These are phyloP conservation scores for Anhinga rufa DNA, from an alignment of 2,113 vertebrate genomes.

Conservation along the genomic window DNA sequence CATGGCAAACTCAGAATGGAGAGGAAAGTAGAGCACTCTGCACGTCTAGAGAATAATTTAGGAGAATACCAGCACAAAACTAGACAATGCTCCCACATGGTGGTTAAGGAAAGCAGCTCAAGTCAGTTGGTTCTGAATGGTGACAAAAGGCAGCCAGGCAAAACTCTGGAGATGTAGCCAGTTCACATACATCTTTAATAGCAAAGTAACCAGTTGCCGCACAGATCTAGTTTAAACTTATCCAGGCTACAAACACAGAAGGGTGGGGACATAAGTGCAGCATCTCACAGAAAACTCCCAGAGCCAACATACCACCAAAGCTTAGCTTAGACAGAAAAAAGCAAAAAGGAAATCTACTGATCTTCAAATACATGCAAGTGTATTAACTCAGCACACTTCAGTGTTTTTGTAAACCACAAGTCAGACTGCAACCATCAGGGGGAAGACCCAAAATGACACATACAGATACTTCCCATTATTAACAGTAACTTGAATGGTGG, in stretches of 20 bases:
- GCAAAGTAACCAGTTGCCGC: not conserved
- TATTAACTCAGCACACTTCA: not conserved
- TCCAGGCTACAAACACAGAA: not conserved
- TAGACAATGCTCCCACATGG: not conserved
- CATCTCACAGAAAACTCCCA: not conserved
- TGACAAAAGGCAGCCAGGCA: not conserved
- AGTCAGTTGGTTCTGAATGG: not conserved
- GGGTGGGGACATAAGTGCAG: rapidly evolving
- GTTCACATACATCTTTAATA: not conserved
- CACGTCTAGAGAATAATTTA: not conserved
- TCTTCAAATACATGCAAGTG: not conserved
- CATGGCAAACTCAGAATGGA: not conserved
- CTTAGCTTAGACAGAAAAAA: not conserved
- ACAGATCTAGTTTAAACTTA: not conserved
- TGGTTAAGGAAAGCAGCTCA: not conserved
- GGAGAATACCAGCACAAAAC: not conserved
- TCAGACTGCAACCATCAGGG: not conserved
- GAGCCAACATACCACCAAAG: not conserved
- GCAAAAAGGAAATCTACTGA: not conserved
- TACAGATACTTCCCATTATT: not conserved
- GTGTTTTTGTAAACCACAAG: not conserved
- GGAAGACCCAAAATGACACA: not conserved
- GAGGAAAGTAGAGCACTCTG: not conserved
- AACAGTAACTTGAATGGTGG: not conserved
- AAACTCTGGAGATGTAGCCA: not conserved